Evolutionary conservation across 2,888 invertebrate species (phyloP).

Genomic region (Drosophila paracracens): DNA sequence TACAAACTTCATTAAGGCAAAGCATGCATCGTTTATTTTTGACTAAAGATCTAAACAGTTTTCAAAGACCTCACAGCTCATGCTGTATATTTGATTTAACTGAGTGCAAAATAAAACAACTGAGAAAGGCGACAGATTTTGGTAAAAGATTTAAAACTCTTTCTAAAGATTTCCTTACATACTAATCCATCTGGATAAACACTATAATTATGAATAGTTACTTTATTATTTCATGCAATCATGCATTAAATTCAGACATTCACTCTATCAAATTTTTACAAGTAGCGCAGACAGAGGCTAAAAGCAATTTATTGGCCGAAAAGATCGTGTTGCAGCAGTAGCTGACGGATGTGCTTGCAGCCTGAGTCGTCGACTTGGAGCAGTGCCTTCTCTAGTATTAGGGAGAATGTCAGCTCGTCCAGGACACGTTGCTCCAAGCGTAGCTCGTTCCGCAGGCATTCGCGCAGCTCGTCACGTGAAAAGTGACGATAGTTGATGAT

Average conservation of each 20-base stretch:
- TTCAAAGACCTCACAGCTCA: slow-evolving; percentile 11
- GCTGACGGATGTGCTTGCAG: slow-evolving; percentile 48
- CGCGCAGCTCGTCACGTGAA: slow-evolving; percentile 41
- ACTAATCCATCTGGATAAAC: background rate
- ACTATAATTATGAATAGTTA: background rate
- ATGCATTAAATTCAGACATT: background rate
- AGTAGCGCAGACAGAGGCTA: background rate
- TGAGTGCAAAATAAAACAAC: background rate
- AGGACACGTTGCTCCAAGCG: slow-evolving; percentile 39
- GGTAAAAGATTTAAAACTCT: background rate
- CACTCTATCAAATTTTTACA: slow-evolving; percentile 21
- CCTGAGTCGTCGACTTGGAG: slow-evolving; percentile 34
- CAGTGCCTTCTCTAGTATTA: slow-evolving; percentile 43
- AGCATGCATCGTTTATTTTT: slow-evolving; percentile 11
- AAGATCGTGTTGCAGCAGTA: slow-evolving; percentile 39
- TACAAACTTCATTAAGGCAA: slow-evolving; percentile 26
- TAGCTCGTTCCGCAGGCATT: slow-evolving; percentile 48
- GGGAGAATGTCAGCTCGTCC: slow-evolving; percentile 2
- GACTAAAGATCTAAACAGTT: slow-evolving; percentile 8
- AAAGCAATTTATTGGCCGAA: background rate
- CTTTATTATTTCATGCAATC: background rate
- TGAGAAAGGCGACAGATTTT: background rate
- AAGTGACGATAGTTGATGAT: slow-evolving; percentile 50
- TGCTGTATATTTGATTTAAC: slow-evolving; percentile 1
- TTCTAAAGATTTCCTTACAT: background rate